Base-by-base conservation (phyloP, 1,140 invertebrate species). In the Drosophila carrolli region DNA sequence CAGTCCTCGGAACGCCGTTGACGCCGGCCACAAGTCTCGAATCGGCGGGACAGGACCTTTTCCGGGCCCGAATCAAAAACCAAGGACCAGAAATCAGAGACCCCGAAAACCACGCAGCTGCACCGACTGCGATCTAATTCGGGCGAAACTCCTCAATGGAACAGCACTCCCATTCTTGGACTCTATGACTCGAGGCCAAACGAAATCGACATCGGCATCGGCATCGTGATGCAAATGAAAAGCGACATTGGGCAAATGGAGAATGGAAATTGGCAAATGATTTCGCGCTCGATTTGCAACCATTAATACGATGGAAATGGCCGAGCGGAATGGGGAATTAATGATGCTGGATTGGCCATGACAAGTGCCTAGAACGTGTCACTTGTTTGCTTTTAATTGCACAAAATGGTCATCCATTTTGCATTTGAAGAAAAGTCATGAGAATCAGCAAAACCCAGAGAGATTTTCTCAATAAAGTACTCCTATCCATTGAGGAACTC, bases 1-100 rank as follows among this genome's bases (percentile, higher is more conserved):
- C 75, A 77, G 63, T 48, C 57, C 57, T 47, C 73, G 75, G 75
- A 70, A 80, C 78, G 78, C 78, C 78, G 77, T 75, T 75, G 51
- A 80, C 71, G 77, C 70, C 77, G 78, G 75, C 57, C 72, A 61
- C 77, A 75, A 75, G 71, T 75, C 63, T 35, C 19, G 37, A 29
- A 51, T 51, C 48, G 16, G n/a, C 48, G 29, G 48, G 48, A 14
- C 27, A 29, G 59, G 47, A 53, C 40, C 40, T 40, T 29, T 16
- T 44, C 7, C 10, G 4, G 5, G 5, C 10, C 38, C 27, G 27
- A 44, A 47, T 70, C 29, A 59, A 71, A 58, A 53, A 10, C 67
- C 56, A 60, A 11, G 19, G 37, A 38, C 10, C 8, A 8, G 9
- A 37, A 13, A 13, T 19, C 19, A 5, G 13, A 14, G 7, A 48